These are phyloP conservation scores for Liasis olivaceus DNA, from an alignment of 2,797 vertebrate species.

Conservation along the genomic window DNA sequence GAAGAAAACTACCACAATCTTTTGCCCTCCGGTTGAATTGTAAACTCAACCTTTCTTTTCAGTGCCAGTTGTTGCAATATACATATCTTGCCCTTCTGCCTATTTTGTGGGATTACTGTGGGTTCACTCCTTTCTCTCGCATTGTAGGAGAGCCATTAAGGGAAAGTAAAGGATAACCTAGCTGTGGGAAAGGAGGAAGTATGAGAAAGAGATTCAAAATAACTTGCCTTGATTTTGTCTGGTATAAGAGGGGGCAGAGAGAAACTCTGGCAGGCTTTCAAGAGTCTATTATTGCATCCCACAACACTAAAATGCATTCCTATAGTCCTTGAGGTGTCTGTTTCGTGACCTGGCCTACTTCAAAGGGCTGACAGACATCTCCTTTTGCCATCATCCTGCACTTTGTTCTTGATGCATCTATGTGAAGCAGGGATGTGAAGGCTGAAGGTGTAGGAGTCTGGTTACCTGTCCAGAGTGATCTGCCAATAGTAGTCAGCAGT, in stretches of 20 bases:
- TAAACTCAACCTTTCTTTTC: not conserved
- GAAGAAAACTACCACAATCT: not conserved
- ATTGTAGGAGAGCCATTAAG: too few species aligned
- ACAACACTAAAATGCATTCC: not conserved
- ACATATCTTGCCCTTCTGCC: not conserved
- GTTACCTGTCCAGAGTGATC: slow-evolving; percentile 70
- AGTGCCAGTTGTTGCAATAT: not conserved
- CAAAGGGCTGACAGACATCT: not conserved
- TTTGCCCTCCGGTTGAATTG: not conserved
- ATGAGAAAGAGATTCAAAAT: not conserved
- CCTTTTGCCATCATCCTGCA: not conserved
- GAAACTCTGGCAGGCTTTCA: not conserved
- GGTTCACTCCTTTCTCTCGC: too few species aligned
- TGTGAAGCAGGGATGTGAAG: not conserved
- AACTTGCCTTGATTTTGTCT: not conserved
- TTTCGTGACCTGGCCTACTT: not conserved
- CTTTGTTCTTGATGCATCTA: not conserved
- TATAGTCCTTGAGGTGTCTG: not conserved
- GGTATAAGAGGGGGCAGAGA: not conserved
- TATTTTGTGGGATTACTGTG: not conserved
- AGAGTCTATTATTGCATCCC: not conserved
- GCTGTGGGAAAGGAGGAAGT: not conserved
- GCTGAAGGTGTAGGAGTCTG: not conserved
- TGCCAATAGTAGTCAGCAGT: slow-evolving; percentile 70
- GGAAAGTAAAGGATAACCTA: not conserved